Percentiles rank a stretch among this genome's conserved stretches.
These are phyloP conservation scores for Saimiri boliviensis DNA, from an alignment of 2,113 vertebrate genomes.

Conservation along the genomic window DNA sequence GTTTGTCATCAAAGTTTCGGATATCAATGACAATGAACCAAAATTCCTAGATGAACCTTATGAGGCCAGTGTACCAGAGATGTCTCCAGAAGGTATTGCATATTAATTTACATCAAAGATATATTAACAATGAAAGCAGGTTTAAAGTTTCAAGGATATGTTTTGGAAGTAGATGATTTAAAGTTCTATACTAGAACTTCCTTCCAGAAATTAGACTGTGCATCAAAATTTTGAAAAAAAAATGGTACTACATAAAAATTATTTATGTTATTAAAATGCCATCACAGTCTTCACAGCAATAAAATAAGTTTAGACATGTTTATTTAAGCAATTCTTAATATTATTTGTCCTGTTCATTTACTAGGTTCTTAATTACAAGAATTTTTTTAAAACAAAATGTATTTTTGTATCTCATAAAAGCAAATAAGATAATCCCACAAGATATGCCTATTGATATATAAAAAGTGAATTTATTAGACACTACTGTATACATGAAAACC, in stretches of 20 bases:
- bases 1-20: conserved; percentile 94
- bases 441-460: background rate
- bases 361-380: background rate
- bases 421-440: background rate
- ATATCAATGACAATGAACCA: conserved; percentile 94
- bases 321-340: background rate
- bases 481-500: background rate
- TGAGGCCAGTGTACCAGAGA: conserved; percentile 92
- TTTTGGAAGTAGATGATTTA: background rate
- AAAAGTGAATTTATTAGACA: background rate
- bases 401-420: background rate
- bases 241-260: too few species aligned
- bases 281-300: background rate
- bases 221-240: background rate
- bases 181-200: background rate
- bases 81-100: conserved; percentile 91
- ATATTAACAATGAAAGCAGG: background rate
- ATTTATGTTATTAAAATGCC: background rate
- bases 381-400: background rate
- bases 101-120: conserved; percentile 50
- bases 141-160: background rate
- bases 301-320: background rate
- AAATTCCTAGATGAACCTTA: conserved; percentile 94
- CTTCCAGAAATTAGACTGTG: background rate
- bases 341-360: background rate